phyloP scores from a whole-genome alignment of 2,888 invertebrate species.

The Criorhina ranunculi region DNA sequence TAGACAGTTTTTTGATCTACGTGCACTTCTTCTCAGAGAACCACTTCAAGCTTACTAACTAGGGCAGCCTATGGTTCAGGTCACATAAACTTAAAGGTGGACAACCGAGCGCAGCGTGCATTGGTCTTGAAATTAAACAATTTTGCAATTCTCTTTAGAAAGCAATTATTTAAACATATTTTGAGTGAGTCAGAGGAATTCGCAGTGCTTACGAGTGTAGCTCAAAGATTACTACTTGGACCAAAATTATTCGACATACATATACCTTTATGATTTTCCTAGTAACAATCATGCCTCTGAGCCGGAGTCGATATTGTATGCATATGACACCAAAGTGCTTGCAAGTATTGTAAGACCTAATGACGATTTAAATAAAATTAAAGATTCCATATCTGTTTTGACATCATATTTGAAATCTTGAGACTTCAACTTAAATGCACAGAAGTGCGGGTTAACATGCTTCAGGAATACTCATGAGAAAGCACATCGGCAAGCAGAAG shows the following conservation, averaged over 20 bases:
- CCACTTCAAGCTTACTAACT: too few species aligned
- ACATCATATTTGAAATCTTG: not conserved
- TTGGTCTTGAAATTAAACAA: too few species aligned
- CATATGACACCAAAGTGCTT: not conserved
- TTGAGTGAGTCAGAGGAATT: too few species aligned
- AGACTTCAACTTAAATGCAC: not conserved
- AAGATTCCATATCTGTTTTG: not conserved
- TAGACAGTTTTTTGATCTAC: too few species aligned
- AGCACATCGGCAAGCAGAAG: not conserved
- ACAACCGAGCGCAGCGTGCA: too few species aligned
- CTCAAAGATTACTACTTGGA: slow-evolving; percentile 22
- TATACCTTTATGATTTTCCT: slow-evolving; percentile 24
- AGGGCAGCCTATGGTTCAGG: too few species aligned
- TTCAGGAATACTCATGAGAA: slow-evolving; percentile 6
- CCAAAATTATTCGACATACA: slow-evolving; percentile 17
- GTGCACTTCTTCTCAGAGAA: too few species aligned
- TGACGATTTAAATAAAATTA: not conserved
- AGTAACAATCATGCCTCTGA: not conserved
- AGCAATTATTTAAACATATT: too few species aligned
- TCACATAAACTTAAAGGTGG: too few species aligned
- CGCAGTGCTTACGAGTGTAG: not conserved
- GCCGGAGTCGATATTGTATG: not conserved
- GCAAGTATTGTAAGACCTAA: slow-evolving; percentile 6
- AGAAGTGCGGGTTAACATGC: slow-evolving; percentile 1
- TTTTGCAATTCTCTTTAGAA: too few species aligned